Percentiles rank a stretch among this genome's conserved stretches.
These are phyloP conservation scores for Parasteatoda tepidariorum DNA, from an alignment of 1,140 invertebrate genomes.

Conservation along the genomic window DNA sequence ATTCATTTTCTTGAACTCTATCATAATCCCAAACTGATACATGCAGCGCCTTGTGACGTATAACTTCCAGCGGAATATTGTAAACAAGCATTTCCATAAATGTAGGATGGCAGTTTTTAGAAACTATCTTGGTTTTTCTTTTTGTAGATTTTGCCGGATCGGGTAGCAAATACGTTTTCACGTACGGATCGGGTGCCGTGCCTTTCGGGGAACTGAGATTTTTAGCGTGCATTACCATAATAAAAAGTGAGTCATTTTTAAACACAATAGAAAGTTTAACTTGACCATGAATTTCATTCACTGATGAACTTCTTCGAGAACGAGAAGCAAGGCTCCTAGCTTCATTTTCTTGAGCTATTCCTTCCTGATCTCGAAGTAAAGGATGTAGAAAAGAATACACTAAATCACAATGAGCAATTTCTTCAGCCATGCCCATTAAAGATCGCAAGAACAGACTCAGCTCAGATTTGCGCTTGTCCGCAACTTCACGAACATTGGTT, in stretches of 20 bases:
- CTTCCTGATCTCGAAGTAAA: conserved; percentile 84
- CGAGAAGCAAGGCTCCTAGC: neutral
- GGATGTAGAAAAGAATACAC: conserved; percentile 99
- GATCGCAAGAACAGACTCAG: conserved; percentile 88
- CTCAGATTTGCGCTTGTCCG: conserved; percentile 86
- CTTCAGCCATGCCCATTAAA: conserved; percentile 87
- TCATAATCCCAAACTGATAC: conserved; percentile 96
- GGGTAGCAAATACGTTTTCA: conserved; percentile 91
- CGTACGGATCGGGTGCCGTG: conserved; percentile 83
- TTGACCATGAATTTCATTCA: conserved; percentile 68
- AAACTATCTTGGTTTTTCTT: conserved; percentile 93
- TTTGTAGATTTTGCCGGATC: conserved; percentile 81
- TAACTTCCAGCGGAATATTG: conserved; percentile 79
- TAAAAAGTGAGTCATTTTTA: conserved; percentile 80
- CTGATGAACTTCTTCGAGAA: conserved; percentile 7
- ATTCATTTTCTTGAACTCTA: conserved; percentile 94
- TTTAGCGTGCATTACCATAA: conserved; percentile 90
- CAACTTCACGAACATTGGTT: conserved; percentile 94
- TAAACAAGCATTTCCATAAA: conserved; percentile 95
- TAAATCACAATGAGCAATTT: conserved; percentile 94
- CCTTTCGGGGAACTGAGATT: conserved; percentile 78
- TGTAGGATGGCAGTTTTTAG: conserved; percentile 91
- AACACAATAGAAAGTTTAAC: conserved; percentile 88
- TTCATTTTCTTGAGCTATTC: conserved; percentile 24
- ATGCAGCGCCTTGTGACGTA: conserved; percentile 81